phyloP scores from a whole-genome alignment of 2,113 vertebrate species.

The Epinephelus moara region DNA sequence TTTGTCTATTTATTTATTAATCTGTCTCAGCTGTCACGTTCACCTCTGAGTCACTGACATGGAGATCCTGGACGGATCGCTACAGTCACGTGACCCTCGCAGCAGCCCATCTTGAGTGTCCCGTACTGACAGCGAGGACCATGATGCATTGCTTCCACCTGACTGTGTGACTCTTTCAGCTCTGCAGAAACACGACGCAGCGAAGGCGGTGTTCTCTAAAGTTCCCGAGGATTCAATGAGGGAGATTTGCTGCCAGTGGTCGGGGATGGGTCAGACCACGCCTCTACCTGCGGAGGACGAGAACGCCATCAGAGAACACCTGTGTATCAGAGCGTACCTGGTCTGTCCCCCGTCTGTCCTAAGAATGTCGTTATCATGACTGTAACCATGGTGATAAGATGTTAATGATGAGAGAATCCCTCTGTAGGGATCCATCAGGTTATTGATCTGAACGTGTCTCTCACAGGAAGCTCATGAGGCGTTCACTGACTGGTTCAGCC shows the following conservation, averaged over 20 bases:
- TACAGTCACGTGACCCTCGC: no score
- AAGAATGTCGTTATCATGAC: not conserved
- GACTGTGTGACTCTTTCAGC: constrained; percentile 78
- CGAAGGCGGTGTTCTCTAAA: constrained; percentile 95
- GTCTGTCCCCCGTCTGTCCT: constrained; percentile 77
- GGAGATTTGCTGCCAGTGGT: constrained; percentile 94
- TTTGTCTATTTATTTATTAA: not conserved
- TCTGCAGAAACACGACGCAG: constrained; percentile 95
- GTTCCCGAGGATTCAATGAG: constrained; percentile 96
- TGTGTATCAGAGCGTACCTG: constrained; percentile 97
- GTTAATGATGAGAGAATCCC: no score
- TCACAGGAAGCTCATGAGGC: constrained; percentile 96
- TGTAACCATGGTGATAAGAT: not conserved
- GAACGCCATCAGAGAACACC: constrained; percentile 95
- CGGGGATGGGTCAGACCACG: constrained; percentile 88
- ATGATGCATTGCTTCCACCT: not conserved
- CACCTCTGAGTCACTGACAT: no score
- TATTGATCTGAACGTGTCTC: constrained; percentile 2
- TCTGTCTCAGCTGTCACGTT: not conserved
- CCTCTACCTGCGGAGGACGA: constrained; percentile 92
- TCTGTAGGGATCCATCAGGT: not conserved
- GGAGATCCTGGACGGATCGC: no score
- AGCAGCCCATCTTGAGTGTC: not conserved
- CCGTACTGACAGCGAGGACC: not conserved
- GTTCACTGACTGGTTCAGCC: constrained; percentile 97